These are phyloP conservation scores for Bruchidius siliquastri DNA, from an alignment of 2,888 invertebrate genomes.

Conservation along the genomic window DNA sequence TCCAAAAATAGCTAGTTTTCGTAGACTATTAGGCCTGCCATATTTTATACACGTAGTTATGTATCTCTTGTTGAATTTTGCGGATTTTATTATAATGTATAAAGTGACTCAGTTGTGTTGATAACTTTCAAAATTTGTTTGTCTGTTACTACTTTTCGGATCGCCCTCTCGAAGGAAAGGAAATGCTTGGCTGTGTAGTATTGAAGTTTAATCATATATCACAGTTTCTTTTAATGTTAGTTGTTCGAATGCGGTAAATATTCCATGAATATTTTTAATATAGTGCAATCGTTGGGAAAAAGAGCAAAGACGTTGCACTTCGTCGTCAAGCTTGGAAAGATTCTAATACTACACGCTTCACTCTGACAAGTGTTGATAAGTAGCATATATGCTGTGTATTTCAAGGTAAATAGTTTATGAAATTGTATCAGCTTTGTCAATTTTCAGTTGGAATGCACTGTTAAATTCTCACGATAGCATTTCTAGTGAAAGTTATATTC, in stretches of 20 bases:
- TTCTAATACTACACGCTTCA: too few relatives aligned
- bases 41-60: neutral
- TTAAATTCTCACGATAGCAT: too few relatives aligned
- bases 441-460: too few relatives aligned
- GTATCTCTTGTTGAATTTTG: neutral
- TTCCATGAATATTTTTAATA: neutral
- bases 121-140: neutral
- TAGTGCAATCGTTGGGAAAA: neutral
- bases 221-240: neutral
- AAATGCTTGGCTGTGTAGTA: neutral
- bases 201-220: neutral
- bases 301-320: neutral
- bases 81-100: neutral
- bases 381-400: too few relatives aligned
- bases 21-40: neutral
- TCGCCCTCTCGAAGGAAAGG: neutral
- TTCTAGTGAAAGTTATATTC: too few relatives aligned
- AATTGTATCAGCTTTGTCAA: too few relatives aligned
- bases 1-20: neutral
- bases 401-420: too few relatives aligned
- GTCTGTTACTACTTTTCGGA: neutral
- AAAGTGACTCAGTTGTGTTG: neutral
- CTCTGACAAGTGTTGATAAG: too few relatives aligned
- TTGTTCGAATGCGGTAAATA: neutral
- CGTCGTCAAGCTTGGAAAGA: neutral